Conservation (phyloP, 2,888 invertebrate species). For the Mactromeris polynyma region DNA sequence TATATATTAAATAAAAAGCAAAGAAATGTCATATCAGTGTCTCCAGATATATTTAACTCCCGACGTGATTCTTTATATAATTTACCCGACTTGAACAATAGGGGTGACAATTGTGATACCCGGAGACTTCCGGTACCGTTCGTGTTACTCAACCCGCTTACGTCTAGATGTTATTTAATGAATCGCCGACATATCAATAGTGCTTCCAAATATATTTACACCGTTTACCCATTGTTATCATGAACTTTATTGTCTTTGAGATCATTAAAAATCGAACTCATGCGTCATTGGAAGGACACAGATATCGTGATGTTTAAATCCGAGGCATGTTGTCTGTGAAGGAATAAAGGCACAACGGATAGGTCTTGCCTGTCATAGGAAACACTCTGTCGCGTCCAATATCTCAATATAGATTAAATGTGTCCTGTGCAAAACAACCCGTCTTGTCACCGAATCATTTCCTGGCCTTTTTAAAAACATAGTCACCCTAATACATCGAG, state of each 20-base stretch:
- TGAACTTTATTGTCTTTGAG: background rate
- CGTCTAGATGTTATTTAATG: background rate
- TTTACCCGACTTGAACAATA: background rate
- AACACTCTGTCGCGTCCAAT: slow-evolving; percentile 32
- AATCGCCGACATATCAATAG: background rate
- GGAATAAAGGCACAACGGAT: background rate
- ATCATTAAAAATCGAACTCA: background rate
- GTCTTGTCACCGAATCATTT: slow-evolving; percentile 50
- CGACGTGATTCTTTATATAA: background rate
- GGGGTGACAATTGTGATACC: background rate
- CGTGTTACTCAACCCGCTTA: background rate
- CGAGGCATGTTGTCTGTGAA: background rate
- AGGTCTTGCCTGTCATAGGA: slow-evolving; percentile 25
- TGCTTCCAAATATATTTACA: background rate
- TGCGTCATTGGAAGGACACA: background rate
- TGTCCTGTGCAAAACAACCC: slow-evolving; percentile 43
- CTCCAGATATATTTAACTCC: background rate
- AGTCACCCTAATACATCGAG: slow-evolving; percentile 58
- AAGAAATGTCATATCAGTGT: background rate
- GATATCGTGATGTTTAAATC: background rate
- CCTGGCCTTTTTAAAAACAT: slow-evolving; percentile 59
- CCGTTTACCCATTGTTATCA: background rate
- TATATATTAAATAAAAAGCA: background rate
- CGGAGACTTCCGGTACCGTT: background rate
- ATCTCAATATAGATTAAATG: slow-evolving; percentile 58